Evolutionary conservation across 2,797 vertebrate species (phyloP), one percentile per base, ranked within the genome.

Genomic region (Stomatorhinus walkeri): DNA sequence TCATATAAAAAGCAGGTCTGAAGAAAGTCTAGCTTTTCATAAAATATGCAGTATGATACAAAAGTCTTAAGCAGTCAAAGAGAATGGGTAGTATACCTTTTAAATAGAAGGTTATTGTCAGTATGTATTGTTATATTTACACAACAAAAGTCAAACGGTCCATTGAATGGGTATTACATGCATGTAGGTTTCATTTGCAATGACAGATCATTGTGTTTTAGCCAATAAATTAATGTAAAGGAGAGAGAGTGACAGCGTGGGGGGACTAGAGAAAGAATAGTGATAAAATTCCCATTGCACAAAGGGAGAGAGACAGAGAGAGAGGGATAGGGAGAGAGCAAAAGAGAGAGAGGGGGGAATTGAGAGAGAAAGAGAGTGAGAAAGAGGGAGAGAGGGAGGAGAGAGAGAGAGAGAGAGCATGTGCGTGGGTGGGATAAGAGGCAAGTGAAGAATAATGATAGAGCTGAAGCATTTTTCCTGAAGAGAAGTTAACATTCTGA

Each of bases 181-280:
- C 61, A 68, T 72, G 81, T 89, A 72, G 56, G 87, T 85, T 90
- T 90, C 88, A 91, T 64, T 49, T 46, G 51, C 40, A 84, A 46
- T 61, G 59, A 14, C 43, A 40, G 32, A 54, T 64, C 19, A 32
- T 48, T 51, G n/a, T 85, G 4, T 85, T 85, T 51, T 54, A 85
- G 19, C 7, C 54, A 87, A 22, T 43, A 87, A 46, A 59, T 4
- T 54, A 9, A 59, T 43, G 43, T 24, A 28, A 68, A 59, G 12
- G n/a, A 79, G 28, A 56, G 64, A 76, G 83, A 85, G 83, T 88
- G 36, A 40, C 7, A 32, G 88, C 36, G 28, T 56, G 87, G 81
- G 86, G 61, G 46, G 8, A 9, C 24, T 24, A 40, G 88, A 56
- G 79, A 86, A 72, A 79, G 87, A 76, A 43, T 48, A 54, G 36